Evolutionary conservation across 2,888 invertebrate species (phyloP).

Genomic region (Pseudanteris insignis): DNA sequence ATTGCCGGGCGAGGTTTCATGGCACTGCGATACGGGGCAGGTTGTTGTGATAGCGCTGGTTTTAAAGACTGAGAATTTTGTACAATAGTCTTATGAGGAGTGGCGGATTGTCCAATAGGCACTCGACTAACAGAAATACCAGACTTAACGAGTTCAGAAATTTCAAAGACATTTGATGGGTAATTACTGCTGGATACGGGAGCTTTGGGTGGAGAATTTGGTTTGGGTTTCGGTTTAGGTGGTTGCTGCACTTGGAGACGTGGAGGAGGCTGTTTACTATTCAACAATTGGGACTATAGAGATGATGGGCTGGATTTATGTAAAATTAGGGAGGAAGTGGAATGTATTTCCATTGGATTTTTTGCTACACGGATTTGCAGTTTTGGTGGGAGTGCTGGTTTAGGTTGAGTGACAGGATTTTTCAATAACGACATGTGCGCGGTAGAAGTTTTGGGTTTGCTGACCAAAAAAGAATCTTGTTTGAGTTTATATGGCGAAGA

Average conservation of each 20-base stretch:
- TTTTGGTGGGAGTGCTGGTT: conserved; percentile 44
- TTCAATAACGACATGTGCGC: conserved; percentile 58
- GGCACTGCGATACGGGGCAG: conserved; percentile 31
- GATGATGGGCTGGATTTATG: conserved; percentile 46
- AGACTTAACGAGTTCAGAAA: conserved; percentile 29
- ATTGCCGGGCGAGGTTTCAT: conserved; percentile 49
- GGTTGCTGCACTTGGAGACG: conserved; percentile 34
- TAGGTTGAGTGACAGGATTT: conserved; percentile 42
- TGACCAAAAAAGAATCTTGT: conserved; percentile 6
- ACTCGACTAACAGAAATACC: conserved; percentile 58
- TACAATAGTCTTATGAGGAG: conserved; percentile 37
- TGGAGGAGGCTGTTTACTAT: conserved; percentile 56
- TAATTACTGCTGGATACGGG: conserved; percentile 1
- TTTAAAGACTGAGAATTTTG: conserved; percentile 42
- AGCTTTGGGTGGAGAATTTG: conserved; percentile 48
- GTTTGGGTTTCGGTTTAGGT: conserved; percentile 41
- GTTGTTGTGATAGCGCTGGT: conserved; percentile 18
- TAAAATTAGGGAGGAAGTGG: conserved; percentile 44
- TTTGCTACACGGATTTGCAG: conserved; percentile 60
- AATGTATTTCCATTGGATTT: conserved; percentile 51
- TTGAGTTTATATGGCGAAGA: conserved; percentile 49
- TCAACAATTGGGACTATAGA: conserved; percentile 59
- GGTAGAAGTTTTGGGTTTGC: conserved; percentile 35
- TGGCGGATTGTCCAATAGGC: conserved; percentile 25
- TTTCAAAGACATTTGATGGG: conserved; percentile 5